Evolutionary conservation across 1,140 invertebrate species (phyloP).

Genomic region (Zaprionus lachaisei): DNA sequence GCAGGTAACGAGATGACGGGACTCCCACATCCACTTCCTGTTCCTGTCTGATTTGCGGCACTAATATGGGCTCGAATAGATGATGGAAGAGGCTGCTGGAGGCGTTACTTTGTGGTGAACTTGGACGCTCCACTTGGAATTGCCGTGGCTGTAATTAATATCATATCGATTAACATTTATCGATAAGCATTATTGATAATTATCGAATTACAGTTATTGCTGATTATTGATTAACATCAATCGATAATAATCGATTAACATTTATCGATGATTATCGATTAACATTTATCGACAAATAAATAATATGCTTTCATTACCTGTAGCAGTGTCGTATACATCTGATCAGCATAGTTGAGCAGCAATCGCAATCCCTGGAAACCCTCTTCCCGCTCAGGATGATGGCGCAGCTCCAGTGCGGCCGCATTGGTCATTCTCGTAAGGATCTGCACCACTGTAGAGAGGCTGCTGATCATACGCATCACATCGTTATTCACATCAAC

Average conservation of each 20-base stretch:
- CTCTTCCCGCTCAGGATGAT: slow-evolving; percentile 34
- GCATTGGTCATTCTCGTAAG: slow-evolving; percentile 29
- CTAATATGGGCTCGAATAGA: slow-evolving; percentile 32
- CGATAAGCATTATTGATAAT: not conserved
- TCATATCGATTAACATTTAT: not conserved
- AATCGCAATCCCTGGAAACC: slow-evolving; percentile 29
- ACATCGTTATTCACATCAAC: slow-evolving; percentile 30
- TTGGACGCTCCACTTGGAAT: not conserved
- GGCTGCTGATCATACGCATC: slow-evolving; percentile 31
- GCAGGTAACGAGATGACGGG: not conserved
- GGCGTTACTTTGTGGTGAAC: not conserved
- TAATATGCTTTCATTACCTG: slow-evolving; percentile 16
- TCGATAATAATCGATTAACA: not conserved
- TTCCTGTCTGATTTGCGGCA: not conserved
- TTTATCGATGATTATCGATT: not conserved
- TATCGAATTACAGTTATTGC: too few relatives aligned
- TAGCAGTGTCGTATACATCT: slow-evolving; percentile 33
- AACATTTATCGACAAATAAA: not conserved
- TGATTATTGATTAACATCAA: not conserved
- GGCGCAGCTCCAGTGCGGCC: slow-evolving; percentile 25
- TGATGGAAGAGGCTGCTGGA: slow-evolving; percentile 13
- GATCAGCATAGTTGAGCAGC: slow-evolving; percentile 38
- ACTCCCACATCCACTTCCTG: not conserved
- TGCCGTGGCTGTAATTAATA: slow-evolving; percentile 11
- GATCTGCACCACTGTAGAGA: slow-evolving; percentile 31